Conservation (phyloP, 2,888 invertebrate species). For the Volucella zonaria region DNA sequence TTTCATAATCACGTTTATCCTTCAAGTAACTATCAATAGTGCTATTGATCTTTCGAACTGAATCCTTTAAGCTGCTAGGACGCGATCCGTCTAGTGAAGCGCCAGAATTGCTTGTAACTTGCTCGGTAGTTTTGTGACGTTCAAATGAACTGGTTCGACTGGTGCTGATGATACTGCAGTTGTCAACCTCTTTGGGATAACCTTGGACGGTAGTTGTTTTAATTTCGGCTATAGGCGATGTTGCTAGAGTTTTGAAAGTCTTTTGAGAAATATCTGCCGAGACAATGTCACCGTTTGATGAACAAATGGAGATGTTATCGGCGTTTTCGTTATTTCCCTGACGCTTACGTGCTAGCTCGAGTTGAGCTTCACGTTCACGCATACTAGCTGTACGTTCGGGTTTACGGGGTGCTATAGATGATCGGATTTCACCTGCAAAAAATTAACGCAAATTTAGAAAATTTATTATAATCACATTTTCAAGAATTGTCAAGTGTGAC, state of each 20-base stretch:
- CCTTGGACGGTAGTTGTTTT: slow-evolving; percentile 54
- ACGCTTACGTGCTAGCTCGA: slow-evolving; percentile 84
- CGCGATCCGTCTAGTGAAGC: slow-evolving; percentile 73
- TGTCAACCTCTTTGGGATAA: slow-evolving; percentile 58
- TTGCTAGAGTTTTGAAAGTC: slow-evolving; percentile 27
- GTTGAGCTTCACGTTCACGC: slow-evolving; percentile 89
- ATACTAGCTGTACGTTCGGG: slow-evolving; percentile 94
- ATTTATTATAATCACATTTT: not conserved
- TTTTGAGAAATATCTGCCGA: slow-evolving; percentile 75
- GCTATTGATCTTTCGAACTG: slow-evolving; percentile 82
- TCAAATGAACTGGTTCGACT: slow-evolving; percentile 81
- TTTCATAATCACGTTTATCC: slow-evolving; percentile 82
- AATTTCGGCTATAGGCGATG: slow-evolving; percentile 32
- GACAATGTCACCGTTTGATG: slow-evolving; percentile 82
- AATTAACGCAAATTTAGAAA: not conserved
- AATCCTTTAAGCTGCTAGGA: slow-evolving; percentile 81
- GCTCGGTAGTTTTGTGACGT: slow-evolving; percentile 78
- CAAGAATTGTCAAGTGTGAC: too few species aligned
- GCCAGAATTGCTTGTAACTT: slow-evolving; percentile 21
- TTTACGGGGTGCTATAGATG: slow-evolving; percentile 91
- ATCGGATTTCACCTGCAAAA: slow-evolving; percentile 90
- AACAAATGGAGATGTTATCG: slow-evolving; percentile 83
- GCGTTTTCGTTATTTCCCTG: slow-evolving; percentile 78
- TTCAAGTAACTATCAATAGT: slow-evolving; percentile 82
- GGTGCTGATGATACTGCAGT: slow-evolving; percentile 53